These are phyloP conservation scores for Quadriops clusia DNA, from an alignment of 2,888 invertebrate genomes.

Conservation along the genomic window DNA sequence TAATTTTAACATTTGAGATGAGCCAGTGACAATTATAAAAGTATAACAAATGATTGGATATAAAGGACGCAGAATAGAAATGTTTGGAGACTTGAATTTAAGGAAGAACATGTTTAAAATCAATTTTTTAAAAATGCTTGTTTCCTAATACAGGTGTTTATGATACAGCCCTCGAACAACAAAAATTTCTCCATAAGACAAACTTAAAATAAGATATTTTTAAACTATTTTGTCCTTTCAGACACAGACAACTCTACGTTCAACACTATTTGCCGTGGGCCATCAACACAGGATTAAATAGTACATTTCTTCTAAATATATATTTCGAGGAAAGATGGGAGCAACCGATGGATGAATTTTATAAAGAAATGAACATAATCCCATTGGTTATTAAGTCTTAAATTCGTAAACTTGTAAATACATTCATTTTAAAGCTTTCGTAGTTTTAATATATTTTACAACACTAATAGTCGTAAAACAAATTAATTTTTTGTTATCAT, in stretches of 20 bases:
- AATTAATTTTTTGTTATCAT: too few species aligned
- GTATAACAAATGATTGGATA: too few species aligned
- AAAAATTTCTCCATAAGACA: not conserved
- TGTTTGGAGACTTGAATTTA: too few species aligned
- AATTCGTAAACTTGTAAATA: slow-evolving; percentile 4
- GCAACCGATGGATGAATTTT: slow-evolving; percentile 66
- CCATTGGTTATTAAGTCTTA: slow-evolving; percentile 36
- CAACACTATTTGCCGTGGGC: slow-evolving; percentile 80
- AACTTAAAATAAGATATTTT: not conserved
- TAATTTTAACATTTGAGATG: too few species aligned
- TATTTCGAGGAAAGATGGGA: slow-evolving; percentile 94
- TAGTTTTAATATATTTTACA: not conserved
- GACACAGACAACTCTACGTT: slow-evolving; percentile 66
- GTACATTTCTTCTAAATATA: slow-evolving; percentile 72
- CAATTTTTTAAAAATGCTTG: too few species aligned
- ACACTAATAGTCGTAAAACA: slow-evolving; percentile 3
- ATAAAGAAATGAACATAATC: slow-evolving; percentile 67
- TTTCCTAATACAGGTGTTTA: too few species aligned
- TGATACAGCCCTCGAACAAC: too few species aligned
- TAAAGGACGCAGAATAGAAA: too few species aligned
- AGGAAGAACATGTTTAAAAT: too few species aligned
- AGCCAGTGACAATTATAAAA: too few species aligned
- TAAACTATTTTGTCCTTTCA: slow-evolving; percentile 28
- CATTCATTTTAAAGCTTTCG: slow-evolving; percentile 1
- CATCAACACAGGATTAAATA: slow-evolving; percentile 58